Percentiles rank a stretch among this genome's conserved stretches.
Conservation (phyloP, 64 coral and sea anemone species). For the Pachyseris speciosa region DNA sequence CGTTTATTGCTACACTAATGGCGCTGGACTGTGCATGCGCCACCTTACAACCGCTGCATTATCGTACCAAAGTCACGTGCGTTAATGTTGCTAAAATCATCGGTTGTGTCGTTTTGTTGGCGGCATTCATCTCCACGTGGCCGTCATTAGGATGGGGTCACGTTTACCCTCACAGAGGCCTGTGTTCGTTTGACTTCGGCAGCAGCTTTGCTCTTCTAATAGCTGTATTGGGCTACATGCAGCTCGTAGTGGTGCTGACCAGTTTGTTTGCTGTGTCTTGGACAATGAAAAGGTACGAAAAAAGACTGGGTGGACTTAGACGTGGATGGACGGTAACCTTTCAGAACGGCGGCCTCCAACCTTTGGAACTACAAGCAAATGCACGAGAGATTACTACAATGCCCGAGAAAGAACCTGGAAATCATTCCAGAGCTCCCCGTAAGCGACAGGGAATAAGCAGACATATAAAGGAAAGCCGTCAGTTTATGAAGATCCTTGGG, state of each 20-base stretch:
- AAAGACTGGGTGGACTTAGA: constrained; percentile 14
- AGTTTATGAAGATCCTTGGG: constrained; percentile 64
- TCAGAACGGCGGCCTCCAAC: background rate
- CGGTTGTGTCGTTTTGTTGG: too few species aligned
- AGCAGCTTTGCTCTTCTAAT: constrained; percentile 41
- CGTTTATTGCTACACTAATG: too few species aligned
- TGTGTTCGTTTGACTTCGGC: constrained; percentile 70
- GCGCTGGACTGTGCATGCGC: too few species aligned
- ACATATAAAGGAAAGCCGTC: constrained; percentile 50
- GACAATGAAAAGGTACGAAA: constrained; percentile 15
- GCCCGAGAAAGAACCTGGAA: background rate
- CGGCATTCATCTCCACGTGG: too few species aligned
- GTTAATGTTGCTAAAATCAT: too few species aligned
- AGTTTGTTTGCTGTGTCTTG: constrained; percentile 52
- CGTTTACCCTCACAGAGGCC: constrained; percentile 15
- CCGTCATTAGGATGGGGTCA: too few species aligned
- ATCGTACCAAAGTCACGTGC: too few species aligned
- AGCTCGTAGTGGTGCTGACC: too few species aligned
- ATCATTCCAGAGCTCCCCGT: background rate
- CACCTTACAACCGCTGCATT: too few species aligned
- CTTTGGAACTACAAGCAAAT: too few species aligned
- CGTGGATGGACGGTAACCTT: constrained; percentile 26
- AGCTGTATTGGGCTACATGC: too few species aligned
- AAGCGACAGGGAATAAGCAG: background rate
- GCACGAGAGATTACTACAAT: too few species aligned